Evolutionary conservation across 2,113 vertebrate species (phyloP), one percentile per base, ranked within the genome.

Genomic region (Caranx melampygus): DNA sequence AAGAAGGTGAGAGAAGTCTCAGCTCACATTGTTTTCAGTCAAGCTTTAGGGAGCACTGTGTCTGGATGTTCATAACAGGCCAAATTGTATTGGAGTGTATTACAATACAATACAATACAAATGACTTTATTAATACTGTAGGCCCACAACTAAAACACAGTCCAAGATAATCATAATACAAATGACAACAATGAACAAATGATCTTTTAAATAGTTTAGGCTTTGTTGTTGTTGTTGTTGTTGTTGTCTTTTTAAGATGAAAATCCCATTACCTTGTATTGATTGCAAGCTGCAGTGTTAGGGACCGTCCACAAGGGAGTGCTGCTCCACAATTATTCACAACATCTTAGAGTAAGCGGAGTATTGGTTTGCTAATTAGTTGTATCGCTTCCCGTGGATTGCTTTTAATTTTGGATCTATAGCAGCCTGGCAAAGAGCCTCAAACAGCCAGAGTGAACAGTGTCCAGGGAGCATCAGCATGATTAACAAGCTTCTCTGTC

Each of bases 271-370:
- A 45, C 12, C 31, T 10, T 26, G 3, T 14, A 11, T 44, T 64
- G 8, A 63, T 49, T 63, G 4, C 13, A 51, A n/a, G 1, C 10
- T 74, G 81, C 74, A 82, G 71, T 73, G 37, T 31, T 11, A 7
- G 1, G 1, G 2, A 4, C 7, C 63, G 84, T 91, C 95, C 93
- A 93, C 93, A 78, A 74, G 91, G 92, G 75, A 20, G 83, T 81
- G 94, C 52, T 80, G 69, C 31, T 82, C 1, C 65, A 79, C 40
- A 69, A 75, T 63, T 68, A 40, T 73, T 83, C 14, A 57, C 47
- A 51, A 2, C 79, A 42, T 35, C 21, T 45, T 14, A 18, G 2
- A 7, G 33, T 31, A 40, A 44, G 37, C 37, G 34, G 3, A 47
- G 9, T 13, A 70, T 57, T 55, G 44, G 34, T 20, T 62, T 59